Percentiles rank a stretch among this genome's conserved stretches.
phyloP scores from a whole-genome alignment of 1,140 invertebrate species.

The Drosophila suzukii region DNA sequence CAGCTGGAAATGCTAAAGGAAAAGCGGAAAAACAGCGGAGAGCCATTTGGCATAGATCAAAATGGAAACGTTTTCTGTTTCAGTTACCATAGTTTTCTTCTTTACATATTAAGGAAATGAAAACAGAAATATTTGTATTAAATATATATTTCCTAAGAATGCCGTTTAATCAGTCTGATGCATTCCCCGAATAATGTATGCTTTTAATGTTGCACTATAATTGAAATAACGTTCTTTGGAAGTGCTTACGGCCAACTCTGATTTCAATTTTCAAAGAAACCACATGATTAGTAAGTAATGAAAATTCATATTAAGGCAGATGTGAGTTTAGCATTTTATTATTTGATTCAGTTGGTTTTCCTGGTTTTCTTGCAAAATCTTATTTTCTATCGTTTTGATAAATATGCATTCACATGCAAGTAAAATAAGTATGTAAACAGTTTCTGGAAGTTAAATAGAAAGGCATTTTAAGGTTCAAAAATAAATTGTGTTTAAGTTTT shows the following conservation, averaged over 20 bases:
- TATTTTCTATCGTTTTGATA: no score
- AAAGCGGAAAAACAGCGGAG: slow-evolving; percentile 5
- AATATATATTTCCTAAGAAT: no score
- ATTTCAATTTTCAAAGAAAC: background rate
- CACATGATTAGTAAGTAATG: background rate
- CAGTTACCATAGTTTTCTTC: background rate
- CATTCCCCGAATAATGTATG: no score
- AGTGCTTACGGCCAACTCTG: background rate
- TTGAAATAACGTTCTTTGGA: no score
- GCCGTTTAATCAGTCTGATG: no score
- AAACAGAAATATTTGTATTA: background rate
- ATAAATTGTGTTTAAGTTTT: no score
- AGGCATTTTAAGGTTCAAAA: no score
- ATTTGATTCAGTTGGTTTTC: background rate
- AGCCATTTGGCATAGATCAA: slow-evolving; percentile 34
- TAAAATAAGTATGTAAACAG: no score
- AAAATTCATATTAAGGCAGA: background rate
- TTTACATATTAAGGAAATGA: background rate
- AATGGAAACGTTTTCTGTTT: slow-evolving; percentile 11
- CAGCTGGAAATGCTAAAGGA: slow-evolving; percentile 26
- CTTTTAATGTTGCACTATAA: no score
- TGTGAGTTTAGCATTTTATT: background rate
- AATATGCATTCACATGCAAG: no score
- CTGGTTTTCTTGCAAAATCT: no score
- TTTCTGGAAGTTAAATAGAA: no score